Evolutionary conservation across 2,888 invertebrate species (phyloP), one percentile per base, ranked within the genome.

Genomic region (Dilophus febrilis): DNA sequence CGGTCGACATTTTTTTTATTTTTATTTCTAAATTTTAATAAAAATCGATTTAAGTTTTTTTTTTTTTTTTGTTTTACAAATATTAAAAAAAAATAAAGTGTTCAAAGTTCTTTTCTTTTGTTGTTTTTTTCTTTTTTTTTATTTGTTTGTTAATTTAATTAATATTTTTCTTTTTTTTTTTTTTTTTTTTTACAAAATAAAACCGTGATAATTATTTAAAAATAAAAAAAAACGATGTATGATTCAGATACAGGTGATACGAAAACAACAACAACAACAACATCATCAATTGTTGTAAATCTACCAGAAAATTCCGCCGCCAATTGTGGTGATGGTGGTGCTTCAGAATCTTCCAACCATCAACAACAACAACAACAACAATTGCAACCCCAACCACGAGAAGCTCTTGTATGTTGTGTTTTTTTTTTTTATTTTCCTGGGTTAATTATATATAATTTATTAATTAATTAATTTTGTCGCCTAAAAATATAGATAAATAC

Each of bases 401-500:
- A 61, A 40, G 49, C 58, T 38, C 46, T 62, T 50, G 61, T 61
- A 51, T 49, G 49, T 45, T 42, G 13, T 22, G 18, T 33, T 28
- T 29, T 37, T 28, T 28, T 32, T 38, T 35, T 35, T 38, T 18
- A 22, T 37, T 26, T 32, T 10, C 6, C 17, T 16, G 3, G 4
- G 28, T 19, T n/a, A 4, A 14, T 17, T 3, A 5, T 27, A 19
- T 42, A 11, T 31, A 11, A 29, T 30, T 27, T 18, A 17, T 28
- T n/a, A 32, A 32, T 32, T 37, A 22, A 11, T 11, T 2, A n/a
- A 10, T 34, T 31, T 2, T 10, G 19, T 35, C 32, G 19, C 8
- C 19, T 32, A 28, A 13, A 17, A n/a, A 60, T 66, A 18, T 58
- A 88, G 88, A 75, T 88, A 44, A 71, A 74, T 49, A 87, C 87